phyloP scores from a whole-genome alignment of 2,888 invertebrate species.

The Stenodera caucasica region DNA sequence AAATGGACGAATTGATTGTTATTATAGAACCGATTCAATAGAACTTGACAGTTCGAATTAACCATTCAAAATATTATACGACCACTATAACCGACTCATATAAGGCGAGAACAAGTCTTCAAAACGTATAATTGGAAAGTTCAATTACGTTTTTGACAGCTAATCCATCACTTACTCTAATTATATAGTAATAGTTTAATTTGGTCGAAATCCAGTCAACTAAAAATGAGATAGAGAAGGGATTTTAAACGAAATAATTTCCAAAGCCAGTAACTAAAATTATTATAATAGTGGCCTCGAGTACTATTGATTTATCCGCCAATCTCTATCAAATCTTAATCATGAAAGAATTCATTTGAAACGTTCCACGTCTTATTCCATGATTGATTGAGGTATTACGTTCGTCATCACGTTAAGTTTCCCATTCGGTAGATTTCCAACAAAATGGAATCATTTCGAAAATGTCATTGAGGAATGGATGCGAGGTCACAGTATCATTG shows the following conservation, averaged over 20 bases:
- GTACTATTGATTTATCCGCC: conserved; percentile 1
- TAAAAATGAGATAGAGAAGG: too few species aligned
- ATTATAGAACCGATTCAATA: too few species aligned
- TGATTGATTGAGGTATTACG: conserved; percentile 8
- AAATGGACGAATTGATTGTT: too few species aligned
- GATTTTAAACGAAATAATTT: too few species aligned
- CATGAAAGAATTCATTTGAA: not conserved
- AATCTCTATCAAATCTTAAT: not conserved
- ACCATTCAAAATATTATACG: not conserved
- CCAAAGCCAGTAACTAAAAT: not conserved
- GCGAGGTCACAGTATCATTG: not conserved
- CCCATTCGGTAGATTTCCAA: conserved; percentile 1
- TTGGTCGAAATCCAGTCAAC: conserved; percentile 30
- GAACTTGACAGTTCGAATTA: too few species aligned
- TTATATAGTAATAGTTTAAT: conserved; percentile 43
- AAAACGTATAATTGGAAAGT: conserved; percentile 32
- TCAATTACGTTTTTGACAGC: conserved; percentile 43
- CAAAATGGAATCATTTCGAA: conserved; percentile 2
- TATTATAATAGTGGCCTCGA: not conserved
- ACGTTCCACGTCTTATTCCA: not conserved
- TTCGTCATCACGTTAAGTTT: not conserved
- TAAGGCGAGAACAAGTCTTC: not conserved
- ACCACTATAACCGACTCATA: not conserved
- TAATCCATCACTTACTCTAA: conserved; percentile 43
- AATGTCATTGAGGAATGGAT: not conserved